Evolutionary conservation across 2,113 vertebrate genomes (phyloP).

Genomic region (Philantomba maxwellii): DNA sequence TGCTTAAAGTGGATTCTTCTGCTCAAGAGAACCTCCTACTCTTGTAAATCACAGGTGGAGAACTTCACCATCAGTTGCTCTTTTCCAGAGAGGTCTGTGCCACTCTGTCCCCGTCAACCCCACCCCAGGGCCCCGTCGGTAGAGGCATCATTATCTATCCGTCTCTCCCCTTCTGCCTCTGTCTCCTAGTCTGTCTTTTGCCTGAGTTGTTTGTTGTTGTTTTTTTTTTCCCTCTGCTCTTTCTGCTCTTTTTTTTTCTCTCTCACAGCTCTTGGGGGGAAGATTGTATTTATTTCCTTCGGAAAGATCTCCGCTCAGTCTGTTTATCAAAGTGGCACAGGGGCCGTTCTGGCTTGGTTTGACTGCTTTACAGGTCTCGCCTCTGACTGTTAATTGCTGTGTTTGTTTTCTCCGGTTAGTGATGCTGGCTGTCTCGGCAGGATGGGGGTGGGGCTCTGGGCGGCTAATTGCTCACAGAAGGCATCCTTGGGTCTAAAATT

Average conservation of each 20-base stretch:
- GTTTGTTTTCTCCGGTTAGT: constrained; percentile 57
- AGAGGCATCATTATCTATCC: not conserved
- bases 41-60: not conserved
- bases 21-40: not conserved
- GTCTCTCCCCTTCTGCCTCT: not conserved
- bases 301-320: not conserved
- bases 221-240: not conserved
- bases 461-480: constrained; percentile 70
- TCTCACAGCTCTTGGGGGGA: not conserved
- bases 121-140: not conserved
- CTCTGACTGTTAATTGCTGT: not conserved
- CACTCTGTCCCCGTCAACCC: not conserved
- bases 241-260: not conserved
- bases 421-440: constrained; percentile 41
- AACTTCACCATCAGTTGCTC: not conserved
- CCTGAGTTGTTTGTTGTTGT: not conserved
- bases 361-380: not conserved
- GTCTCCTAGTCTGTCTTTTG: not conserved
- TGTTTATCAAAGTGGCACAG: not conserved
- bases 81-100: not conserved
- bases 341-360: not conserved
- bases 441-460: constrained; percentile 57
- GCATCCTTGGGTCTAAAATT: constrained; percentile 78
- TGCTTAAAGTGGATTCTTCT: not conserved
- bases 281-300: not conserved